These are phyloP conservation scores for Thera britannica DNA, from an alignment of 2,888 invertebrate genomes.

Conservation along the genomic window DNA sequence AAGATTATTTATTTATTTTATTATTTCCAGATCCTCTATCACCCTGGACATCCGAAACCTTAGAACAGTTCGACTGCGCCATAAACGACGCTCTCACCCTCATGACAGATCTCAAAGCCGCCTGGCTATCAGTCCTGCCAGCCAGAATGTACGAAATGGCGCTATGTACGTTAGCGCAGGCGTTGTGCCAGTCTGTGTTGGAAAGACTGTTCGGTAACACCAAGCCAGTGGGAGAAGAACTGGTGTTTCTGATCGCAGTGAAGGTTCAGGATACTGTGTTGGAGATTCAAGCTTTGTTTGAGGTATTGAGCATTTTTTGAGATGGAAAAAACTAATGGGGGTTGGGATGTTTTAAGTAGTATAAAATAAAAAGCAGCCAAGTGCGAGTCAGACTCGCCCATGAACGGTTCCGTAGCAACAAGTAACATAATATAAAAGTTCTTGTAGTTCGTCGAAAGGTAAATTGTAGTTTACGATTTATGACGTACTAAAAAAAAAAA, in stretches of 20 bases:
- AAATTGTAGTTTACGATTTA: too few species aligned
- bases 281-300: conserved; percentile 63
- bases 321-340: too few species aligned
- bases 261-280: conserved; percentile 59
- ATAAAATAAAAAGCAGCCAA: too few species aligned
- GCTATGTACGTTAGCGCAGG: conserved; percentile 61
- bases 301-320: conserved; percentile 49
- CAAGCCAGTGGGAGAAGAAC: conserved; percentile 64
- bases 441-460: too few species aligned
- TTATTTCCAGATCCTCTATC: conserved; percentile 50
- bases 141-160: conserved; percentile 69
- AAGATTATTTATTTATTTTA: not conserved
- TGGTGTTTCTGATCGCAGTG: conserved; percentile 66
- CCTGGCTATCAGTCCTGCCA: conserved; percentile 69
- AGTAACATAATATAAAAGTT: too few species aligned
- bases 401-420: too few species aligned
- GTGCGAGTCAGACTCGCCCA: too few species aligned
- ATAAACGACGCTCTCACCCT: conserved; percentile 63
- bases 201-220: conserved; percentile 61
- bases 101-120: conserved; percentile 61
- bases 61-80: conserved; percentile 67
- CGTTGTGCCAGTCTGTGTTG: conserved; percentile 64
- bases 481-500: too few species aligned
- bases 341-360: too few species aligned
- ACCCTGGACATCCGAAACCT: conserved; percentile 65